Conservation (phyloP, 1,140 invertebrate genomes). For the Drosophila ercepeae region DNA sequence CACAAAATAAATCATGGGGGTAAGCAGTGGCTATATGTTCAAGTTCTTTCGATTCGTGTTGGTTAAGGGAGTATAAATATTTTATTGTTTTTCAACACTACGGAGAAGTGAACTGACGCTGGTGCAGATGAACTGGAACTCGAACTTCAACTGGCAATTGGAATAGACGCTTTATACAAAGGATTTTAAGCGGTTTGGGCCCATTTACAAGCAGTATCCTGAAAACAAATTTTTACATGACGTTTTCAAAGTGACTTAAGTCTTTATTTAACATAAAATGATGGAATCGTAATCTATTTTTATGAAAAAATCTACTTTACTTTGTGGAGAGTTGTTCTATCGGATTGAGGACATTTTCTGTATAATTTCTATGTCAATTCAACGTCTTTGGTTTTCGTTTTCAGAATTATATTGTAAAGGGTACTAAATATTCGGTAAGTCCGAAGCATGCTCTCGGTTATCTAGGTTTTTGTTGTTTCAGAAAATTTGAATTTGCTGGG, state of each 20-base stretch:
- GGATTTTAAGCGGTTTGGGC: constrained; percentile 30
- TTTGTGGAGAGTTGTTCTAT: neutral
- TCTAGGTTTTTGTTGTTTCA: constrained; percentile 2
- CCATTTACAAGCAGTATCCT: constrained; percentile 10
- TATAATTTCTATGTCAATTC: neutral
- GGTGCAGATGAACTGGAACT: constrained; percentile 54
- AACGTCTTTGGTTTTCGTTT: neutral
- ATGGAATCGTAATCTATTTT: neutral
- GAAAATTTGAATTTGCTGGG: constrained; percentile 41
- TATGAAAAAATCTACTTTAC: too few relatives aligned
- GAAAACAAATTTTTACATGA: neutral
- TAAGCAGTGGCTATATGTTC: constrained; percentile 55
- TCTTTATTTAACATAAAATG: neutral
- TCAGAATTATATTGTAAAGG: constrained; percentile 9
- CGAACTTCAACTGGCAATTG: constrained; percentile 43
- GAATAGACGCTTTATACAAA: constrained; percentile 64
- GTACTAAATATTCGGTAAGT: neutral
- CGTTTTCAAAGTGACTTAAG: neutral
- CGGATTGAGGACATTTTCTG: neutral
- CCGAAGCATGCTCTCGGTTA: constrained; percentile 11
- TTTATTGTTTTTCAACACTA: constrained; percentile 54
- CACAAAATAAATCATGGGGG: constrained; percentile 26
- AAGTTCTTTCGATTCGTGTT: constrained; percentile 48
- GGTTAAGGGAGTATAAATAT: constrained; percentile 33
- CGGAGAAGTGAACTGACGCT: constrained; percentile 49